Evolutionary conservation across 2,888 invertebrate species (phyloP), one percentile per base, ranked within the genome.

Genomic region (Metacarcinus magister): DNA sequence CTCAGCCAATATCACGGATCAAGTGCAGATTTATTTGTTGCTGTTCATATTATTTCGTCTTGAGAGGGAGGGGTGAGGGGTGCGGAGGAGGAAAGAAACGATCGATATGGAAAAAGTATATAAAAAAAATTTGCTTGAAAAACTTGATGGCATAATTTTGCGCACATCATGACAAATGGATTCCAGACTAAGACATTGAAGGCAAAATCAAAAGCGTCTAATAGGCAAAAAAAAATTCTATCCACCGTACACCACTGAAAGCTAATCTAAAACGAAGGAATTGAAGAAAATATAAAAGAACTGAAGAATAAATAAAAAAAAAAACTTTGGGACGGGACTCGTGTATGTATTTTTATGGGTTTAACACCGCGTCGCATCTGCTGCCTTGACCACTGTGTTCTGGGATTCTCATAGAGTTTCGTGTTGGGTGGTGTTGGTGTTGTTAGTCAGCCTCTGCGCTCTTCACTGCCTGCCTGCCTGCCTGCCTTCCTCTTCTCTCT

Each of bases 1-100:
- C 95, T 95, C 95, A 95, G 67, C 95, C 95, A 95, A 95, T 95
- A 95, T 95, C 95, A 95, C 95, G 95, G 95, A 95, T 95, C 95
- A 94, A 94, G 95, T 94, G 95, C 95, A 95, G 95, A 95, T 95
- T 95, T 95, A 95, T 95, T 93, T 95, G 95, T 54, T 89, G 32
- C 90, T 95, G 67, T 95, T 95, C 95, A 95, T 95, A 95, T 95
- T 95, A 95, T 92, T 95, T 95, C 95, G 95, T 94, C 90, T 94
- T 94, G 90, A 43, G 82, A 46, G 43, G 91, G n/a, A 39, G 39
- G 19, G 67, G 23, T 5, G n/a, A 23, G 44, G 23, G 28, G 44
- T 19, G 90, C 13, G 23, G 90, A 90, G 13, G 44, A 46, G 46
- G 46, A n/a, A n/a, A 46, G 43, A 90, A n/a, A 44, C 1, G n/a